Percentiles rank a stretch among this genome's conserved stretches.
These are phyloP conservation scores for Distichodus sexfasciatus DNA, from an alignment of 2,797 vertebrate genomes.

Conservation along the genomic window DNA sequence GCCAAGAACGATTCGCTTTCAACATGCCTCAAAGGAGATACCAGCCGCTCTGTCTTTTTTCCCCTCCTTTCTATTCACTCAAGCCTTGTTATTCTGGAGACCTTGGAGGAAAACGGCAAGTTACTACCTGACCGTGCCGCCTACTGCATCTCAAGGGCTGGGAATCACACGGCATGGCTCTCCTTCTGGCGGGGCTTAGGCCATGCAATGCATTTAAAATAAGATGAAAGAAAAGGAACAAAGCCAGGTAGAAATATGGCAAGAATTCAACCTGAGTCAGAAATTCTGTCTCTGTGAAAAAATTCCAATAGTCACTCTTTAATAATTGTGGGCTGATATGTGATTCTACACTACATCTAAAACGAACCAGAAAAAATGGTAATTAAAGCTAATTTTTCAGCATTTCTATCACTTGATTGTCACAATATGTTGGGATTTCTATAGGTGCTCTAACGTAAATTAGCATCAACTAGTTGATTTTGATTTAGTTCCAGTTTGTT, in stretches of 20 bases:
- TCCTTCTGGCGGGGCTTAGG: slow-evolving; percentile 4
- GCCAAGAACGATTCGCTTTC: slow-evolving; percentile 18
- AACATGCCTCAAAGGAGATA: not conserved
- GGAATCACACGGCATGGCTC: not conserved
- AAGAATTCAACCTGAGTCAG: slow-evolving; percentile 15
- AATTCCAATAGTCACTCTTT: no score
- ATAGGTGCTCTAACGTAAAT: no score
- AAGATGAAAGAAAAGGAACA: not conserved
- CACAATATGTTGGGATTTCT: no score
- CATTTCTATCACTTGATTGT: no score
- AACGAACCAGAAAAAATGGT: no score
- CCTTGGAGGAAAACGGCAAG: not conserved
- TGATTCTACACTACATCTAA: no score
- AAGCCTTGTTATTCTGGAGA: not conserved
- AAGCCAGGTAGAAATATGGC: not conserved
- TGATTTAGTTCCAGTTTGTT: no score
- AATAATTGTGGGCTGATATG: no score
- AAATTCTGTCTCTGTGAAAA: not conserved
- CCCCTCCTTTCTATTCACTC: not conserved
- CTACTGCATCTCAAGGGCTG: not conserved
- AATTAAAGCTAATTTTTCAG: no score
- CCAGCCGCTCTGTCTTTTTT: not conserved
- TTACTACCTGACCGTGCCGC: slow-evolving; percentile 7
- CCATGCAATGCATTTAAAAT: not conserved
- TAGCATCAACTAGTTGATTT: no score